Evolutionary conservation across 92 coral and sea anemone genomes (phyloP).

Genomic region (Scolanthus callimorphus): DNA sequence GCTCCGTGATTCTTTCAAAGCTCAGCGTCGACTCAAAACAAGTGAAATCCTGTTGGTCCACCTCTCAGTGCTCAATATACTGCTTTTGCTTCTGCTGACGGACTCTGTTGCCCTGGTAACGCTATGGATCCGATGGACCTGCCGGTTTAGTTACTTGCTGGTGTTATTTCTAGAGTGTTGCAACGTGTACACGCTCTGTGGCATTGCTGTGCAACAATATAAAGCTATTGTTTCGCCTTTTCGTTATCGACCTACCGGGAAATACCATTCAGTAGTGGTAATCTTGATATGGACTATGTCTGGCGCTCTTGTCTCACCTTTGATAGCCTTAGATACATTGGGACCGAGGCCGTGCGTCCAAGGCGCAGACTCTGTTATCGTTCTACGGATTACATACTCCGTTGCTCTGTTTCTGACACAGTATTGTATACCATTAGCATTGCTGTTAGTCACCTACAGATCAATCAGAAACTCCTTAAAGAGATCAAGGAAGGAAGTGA

Average conservation of each 20-base stretch:
- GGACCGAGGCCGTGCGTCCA: constrained; percentile 5
- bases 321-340: neutral
- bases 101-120: constrained; percentile 8
- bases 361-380: neutral
- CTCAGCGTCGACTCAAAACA: constrained; percentile 9
- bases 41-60: constrained; percentile 27
- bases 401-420: neutral
- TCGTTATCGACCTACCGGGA: constrained; percentile 5
- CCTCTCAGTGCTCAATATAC: constrained; percentile 14
- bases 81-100: constrained; percentile 7
- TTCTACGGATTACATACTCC: constrained; percentile 7
- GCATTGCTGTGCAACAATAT: constrained; percentile 23
- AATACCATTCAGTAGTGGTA: neutral
- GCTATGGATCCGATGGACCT: neutral
- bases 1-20: constrained; percentile 19
- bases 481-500: constrained; percentile 16
- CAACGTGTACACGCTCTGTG: constrained; percentile 10
- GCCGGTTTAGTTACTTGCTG: constrained; percentile 11
- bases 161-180: constrained; percentile 6
- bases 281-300: constrained; percentile 10
- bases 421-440: constrained; percentile 4
- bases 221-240: constrained; percentile 17
- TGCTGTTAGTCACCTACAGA: constrained; percentile 1
- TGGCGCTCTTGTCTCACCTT: neutral
- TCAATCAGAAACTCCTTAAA: constrained; percentile 10